A percentile compares a stretch with the other conserved stretches of the same genome.
phyloP scores from a whole-genome alignment of 2,797 vertebrate genomes.

The Chloroceryle inda region DNA sequence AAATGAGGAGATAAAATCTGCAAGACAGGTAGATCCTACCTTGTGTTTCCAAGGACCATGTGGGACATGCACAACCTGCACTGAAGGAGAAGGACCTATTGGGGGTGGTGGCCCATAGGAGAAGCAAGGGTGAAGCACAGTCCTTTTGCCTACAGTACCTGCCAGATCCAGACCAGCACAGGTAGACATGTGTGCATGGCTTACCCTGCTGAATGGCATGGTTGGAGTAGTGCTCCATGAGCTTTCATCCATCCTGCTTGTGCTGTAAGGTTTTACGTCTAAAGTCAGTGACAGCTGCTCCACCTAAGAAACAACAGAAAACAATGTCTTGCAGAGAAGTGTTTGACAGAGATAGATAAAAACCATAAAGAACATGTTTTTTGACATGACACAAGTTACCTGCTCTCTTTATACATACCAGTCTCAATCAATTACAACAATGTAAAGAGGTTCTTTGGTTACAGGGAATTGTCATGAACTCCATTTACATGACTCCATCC shows the following conservation, averaged over 20 bases:
- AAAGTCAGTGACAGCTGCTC: fast-evolving
- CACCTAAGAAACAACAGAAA: background rate
- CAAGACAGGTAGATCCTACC: background rate
- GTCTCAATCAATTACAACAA: background rate
- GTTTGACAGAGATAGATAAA: background rate
- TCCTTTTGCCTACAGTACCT: background rate
- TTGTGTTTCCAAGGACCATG: background rate
- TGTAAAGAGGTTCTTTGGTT: background rate
- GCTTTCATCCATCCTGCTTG: background rate
- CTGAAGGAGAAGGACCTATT: background rate
- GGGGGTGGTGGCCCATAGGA: background rate
- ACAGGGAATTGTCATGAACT: background rate
- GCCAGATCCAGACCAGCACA: background rate
- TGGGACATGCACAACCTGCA: background rate
- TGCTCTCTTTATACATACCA: too few relatives aligned
- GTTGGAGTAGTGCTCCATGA: background rate
- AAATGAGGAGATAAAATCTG: background rate
- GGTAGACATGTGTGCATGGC: background rate
- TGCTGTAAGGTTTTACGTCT: background rate
- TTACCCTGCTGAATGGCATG: fast-evolving
- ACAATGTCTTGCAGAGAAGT: background rate
- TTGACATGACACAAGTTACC: background rate
- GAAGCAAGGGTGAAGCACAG: fast-evolving
- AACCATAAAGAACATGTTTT: background rate
- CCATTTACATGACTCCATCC: background rate